Evolutionary conservation across 1,140 invertebrate species (phyloP), one percentile per base, ranked within the genome.

Genomic region (Eubasilissa regina): DNA sequence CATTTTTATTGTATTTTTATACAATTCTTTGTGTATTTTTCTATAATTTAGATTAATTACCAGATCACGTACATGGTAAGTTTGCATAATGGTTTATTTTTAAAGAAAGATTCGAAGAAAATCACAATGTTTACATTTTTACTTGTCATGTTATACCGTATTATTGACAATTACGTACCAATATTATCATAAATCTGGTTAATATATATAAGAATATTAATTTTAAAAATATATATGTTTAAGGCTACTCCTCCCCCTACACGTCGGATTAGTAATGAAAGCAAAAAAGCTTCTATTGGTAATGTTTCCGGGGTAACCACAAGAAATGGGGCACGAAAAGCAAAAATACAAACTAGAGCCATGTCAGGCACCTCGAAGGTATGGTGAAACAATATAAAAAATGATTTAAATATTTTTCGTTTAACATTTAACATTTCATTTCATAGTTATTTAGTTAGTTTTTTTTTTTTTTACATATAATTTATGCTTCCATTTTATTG

Each of bases 271-370:
- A 81, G 82, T 48, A 86, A 85, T 43, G 88, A 89, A 35, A 82
- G 60, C 47, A 89, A 89, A 81, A 89, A 87, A 80, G 53, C 74
- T 17, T 84, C 86, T 43, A 84, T 85, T 56, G 86, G 87, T 0
- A 15, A 17, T 68, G 45, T 43, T 70, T 68, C 74, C 19, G 87
- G 74, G 68, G 89, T 91, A 76, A 87, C 91, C 53, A 92, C 91
- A 25, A 86, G 91, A 85, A 90, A 90, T 84, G 87, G 88, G 62
- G 90, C 90, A 72, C 89, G 90, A 80, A 90, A 91, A 83, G 89
- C 91, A n/a, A 92, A 91, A 87, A 91, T 91, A 53, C 90, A 92
- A 84, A 92, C 91, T 43, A 87, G 91, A 68, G 90, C 90, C 48
- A 90, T 91, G 89, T 88, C 90, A 35, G 89, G 89, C 35, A 86